These are phyloP conservation scores for Pithys albifrons DNA, from an alignment of 2,113 vertebrate species.

Conservation along the genomic window DNA sequence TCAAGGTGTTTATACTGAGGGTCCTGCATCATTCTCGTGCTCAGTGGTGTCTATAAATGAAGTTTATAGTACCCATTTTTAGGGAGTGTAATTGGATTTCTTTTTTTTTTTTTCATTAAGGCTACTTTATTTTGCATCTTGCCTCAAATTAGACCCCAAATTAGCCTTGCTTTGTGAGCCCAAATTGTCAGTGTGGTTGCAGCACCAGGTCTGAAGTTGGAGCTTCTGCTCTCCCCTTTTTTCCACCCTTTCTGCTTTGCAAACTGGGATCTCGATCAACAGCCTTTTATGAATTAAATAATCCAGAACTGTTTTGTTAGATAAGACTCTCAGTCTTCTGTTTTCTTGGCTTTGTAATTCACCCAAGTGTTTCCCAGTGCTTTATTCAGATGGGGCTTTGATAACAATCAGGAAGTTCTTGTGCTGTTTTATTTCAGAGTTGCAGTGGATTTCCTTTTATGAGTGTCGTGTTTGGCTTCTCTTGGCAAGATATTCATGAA, in stretches of 20 bases:
- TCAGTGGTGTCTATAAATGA: background rate
- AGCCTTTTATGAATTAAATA: background rate
- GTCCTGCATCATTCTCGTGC: background rate
- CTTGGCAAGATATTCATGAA: background rate
- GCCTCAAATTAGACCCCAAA: background rate
- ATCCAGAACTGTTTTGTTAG: background rate
- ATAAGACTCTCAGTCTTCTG: background rate
- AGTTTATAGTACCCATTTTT: background rate
- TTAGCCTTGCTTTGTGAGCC: background rate
- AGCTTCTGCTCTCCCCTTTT: background rate
- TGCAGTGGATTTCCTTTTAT: background rate
- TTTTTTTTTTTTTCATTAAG: background rate
- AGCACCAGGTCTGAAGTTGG: background rate
- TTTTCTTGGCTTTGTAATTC: background rate
- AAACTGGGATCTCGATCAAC: background rate
- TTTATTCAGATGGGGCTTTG: background rate
- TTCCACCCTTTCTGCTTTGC: background rate
- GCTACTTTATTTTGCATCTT: background rate
- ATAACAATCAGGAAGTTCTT: background rate
- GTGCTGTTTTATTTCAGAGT: background rate
- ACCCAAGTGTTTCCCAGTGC: background rate
- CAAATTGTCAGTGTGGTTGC: fast-evolving
- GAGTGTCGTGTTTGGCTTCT: background rate
- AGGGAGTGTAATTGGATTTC: background rate
- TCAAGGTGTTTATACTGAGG: background rate